These are phyloP conservation scores for Anguilla anguilla DNA, from an alignment of 2,797 vertebrate species.

Conservation along the genomic window DNA sequence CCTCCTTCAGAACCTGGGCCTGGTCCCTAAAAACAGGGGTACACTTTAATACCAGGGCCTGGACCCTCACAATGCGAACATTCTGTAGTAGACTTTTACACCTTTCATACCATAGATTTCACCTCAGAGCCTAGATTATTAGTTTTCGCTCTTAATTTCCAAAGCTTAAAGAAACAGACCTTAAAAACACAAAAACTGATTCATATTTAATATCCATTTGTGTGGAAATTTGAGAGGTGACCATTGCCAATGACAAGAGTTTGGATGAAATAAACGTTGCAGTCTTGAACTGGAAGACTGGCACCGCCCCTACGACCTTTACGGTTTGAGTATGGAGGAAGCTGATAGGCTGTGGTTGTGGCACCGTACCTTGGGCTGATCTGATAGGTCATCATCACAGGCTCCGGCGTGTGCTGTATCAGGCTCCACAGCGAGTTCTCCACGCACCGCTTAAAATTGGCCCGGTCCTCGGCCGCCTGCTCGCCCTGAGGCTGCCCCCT, in stretches of 20 bases:
- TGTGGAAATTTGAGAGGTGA: too few relatives aligned
- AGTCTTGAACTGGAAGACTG: not conserved
- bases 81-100: too few relatives aligned
- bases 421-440: constrained; percentile 75
- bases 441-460: constrained; percentile 54
- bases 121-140: too few relatives aligned
- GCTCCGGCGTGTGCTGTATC: constrained; percentile 76
- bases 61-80: too few relatives aligned
- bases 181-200: not conserved
- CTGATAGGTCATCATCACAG: constrained; percentile 85
- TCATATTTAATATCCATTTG: too few relatives aligned
- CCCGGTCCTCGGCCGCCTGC: constrained; percentile 62
- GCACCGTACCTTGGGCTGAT: constrained; percentile 77
- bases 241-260: too few relatives aligned
- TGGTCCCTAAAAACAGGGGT: constrained; percentile 66
- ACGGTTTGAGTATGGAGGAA: not conserved
- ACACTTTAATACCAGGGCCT: not conserved
- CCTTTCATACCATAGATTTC: too few relatives aligned
- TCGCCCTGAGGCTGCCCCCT: constrained; percentile 54
- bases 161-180: too few relatives aligned
- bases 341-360: not conserved
- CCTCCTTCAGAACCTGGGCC: constrained; percentile 79
- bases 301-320: too few relatives aligned
- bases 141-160: too few relatives aligned
- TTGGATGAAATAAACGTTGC: not conserved